phyloP scores from a whole-genome alignment of 2,113 vertebrate species.

The Calonectris borealis region DNA sequence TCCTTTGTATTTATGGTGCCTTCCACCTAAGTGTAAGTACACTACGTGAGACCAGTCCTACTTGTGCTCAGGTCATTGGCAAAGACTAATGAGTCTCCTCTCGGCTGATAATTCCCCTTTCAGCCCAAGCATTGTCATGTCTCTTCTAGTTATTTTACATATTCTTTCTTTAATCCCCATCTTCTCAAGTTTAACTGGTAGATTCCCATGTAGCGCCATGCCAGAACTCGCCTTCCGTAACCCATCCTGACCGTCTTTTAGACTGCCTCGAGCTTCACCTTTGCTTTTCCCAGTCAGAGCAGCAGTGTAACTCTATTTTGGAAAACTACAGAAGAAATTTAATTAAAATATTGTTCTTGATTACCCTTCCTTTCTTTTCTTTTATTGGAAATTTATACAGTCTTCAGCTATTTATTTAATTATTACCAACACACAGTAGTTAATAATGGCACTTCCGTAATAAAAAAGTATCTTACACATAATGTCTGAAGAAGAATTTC shows the following conservation, averaged over 20 bases:
- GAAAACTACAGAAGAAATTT: not conserved
- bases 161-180: not conserved
- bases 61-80: not conserved
- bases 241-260: not conserved
- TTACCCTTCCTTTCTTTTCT: not conserved
- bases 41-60: not conserved
- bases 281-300: not conserved
- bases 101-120: not conserved
- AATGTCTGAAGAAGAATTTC: not conserved
- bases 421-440: not conserved
- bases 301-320: not conserved
- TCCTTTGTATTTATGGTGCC: not conserved
- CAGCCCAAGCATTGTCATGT: not conserved
- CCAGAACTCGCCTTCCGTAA: not conserved
- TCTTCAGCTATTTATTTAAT: not conserved
- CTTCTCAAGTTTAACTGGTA: not conserved
- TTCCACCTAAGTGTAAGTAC: not conserved
- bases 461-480: not conserved
- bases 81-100: not conserved
- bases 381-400: not conserved
- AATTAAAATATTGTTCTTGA: not conserved
- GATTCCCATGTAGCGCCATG: not conserved
- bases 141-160: not conserved
- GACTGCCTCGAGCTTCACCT: not conserved
- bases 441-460: not conserved